Evolutionary conservation across 2,888 invertebrate species (phyloP), one percentile per base, ranked within the genome.

Genomic region (Macrophya annulata): DNA sequence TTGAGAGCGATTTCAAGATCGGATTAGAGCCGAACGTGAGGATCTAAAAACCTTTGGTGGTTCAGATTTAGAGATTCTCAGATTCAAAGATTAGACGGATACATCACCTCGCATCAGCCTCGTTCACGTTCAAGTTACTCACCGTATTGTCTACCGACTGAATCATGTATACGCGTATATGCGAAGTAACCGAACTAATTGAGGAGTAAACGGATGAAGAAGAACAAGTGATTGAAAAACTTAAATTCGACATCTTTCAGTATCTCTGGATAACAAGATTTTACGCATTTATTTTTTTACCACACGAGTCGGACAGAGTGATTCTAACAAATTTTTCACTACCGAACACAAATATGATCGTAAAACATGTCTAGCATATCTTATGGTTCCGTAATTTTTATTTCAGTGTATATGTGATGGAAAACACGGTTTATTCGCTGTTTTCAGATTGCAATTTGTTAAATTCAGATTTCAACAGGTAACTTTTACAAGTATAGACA

Each of bases 1-100:
- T 74, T 45, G 21, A 45, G 45, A 74, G 12, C 72, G 72, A 74
- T 74, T 74, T 40, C 21, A 74, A 45, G 72, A 45, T 45, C 72
- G 45, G 72, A 74, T 74, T 45, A 45, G 72, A 74, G 15, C n/a
- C 43, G 21, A 21, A 74, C 72, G 45, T 31, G 10, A 17, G 45
- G 72, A 74, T 74, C 72, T n/a, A n/a, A n/a, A 45, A 74, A 74
- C 72, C 43, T 45, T 74, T 12, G 72, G 21, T 43, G 72, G 31
- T 74, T 74, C 45, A 21, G 45, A 74, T 40, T 15, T 17, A 15
- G 45, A 21, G 72, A 43, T 74, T 74, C 72, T 43, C 17, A 74
- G 72, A 74, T 74, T 43, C 72, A 45, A 45, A 74, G 72, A 74
- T 74, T 74, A 74, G 43, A 21, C 6, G 43, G 45, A 43, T 25